Percentiles rank a stretch among this genome's conserved stretches.
phyloP scores from a whole-genome alignment of 2,113 vertebrate genomes.

The Marcusenius ussheri region DNA sequence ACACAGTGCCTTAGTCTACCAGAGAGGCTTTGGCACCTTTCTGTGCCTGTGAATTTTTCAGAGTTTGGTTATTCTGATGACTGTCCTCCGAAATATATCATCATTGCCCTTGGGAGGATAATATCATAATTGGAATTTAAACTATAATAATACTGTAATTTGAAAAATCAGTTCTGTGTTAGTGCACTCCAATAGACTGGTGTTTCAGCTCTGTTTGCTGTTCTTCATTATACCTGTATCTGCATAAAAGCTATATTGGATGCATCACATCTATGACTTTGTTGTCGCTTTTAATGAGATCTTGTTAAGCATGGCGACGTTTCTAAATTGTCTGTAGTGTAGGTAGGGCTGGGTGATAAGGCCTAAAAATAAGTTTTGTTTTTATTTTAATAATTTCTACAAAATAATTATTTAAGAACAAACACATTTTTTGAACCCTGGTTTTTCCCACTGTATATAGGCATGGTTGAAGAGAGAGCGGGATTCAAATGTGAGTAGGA shows the following conservation, averaged over 20 bases:
- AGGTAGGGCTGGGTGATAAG: neutral
- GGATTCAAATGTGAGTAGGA: neutral
- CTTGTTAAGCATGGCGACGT: conserved; percentile 2
- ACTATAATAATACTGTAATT: conserved; percentile 3
- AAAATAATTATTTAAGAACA: neutral
- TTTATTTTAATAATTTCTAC: neutral
- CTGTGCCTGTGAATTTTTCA: neutral
- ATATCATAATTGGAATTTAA: conserved; percentile 7
- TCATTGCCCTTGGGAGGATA: neutral
- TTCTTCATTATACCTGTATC: neutral
- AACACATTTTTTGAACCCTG: neutral
- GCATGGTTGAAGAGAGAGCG: neutral
- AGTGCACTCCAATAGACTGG: neutral
- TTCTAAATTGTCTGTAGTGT: neutral
- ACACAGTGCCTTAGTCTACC: neutral
- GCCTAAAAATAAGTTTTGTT: neutral
- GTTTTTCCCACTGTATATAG: neutral
- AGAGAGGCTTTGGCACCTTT: neutral
- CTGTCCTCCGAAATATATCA: neutral
- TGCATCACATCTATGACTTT: neutral
- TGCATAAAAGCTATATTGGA: neutral
- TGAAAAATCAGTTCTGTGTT: conserved; percentile 6
- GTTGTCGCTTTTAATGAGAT: neutral
- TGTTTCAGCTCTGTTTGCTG: neutral
- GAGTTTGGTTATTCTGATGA: neutral